Evolutionary conservation across 1,140 invertebrate genomes (phyloP).

Genomic region (Conopomorpha cramerella): DNA sequence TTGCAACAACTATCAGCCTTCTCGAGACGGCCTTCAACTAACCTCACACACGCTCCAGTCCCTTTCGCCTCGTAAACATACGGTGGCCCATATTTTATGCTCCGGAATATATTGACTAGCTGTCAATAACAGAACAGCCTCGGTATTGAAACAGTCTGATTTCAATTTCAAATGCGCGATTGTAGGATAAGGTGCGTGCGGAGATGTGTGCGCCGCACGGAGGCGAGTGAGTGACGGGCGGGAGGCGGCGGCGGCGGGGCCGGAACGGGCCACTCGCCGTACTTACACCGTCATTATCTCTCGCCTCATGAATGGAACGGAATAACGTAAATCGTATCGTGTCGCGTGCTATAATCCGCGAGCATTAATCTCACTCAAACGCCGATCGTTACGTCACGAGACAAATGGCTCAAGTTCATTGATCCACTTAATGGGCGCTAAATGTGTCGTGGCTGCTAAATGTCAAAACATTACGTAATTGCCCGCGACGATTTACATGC

Average conservation of each 20-base stretch:
- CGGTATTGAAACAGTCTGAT: background rate
- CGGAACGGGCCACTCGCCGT: conserved; percentile 43
- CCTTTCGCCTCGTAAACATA: no score
- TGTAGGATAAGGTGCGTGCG: no score
- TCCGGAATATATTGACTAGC: no score
- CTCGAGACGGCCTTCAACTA: conserved; percentile 1
- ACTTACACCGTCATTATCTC: conserved; percentile 51
- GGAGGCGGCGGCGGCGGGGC: conserved; percentile 20
- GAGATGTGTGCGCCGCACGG: conserved; percentile 3
- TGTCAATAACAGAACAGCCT: background rate
- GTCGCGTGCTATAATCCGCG: conserved; percentile 58
- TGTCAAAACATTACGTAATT: conserved; percentile 58
- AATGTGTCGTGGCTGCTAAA: conserved; percentile 52
- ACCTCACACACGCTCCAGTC: background rate
- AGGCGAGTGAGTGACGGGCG: conserved; percentile 13
- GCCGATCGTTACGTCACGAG: conserved; percentile 48
- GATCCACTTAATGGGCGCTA: conserved; percentile 53
- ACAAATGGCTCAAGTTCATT: conserved; percentile 55
- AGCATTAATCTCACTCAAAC: conserved; percentile 58
- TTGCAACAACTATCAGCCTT: conserved; percentile 36
- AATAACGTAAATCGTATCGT: conserved; percentile 58
- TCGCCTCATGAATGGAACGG: conserved; percentile 53
- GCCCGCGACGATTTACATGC: conserved; percentile 24
- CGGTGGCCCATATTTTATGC: no score
- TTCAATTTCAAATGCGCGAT: no score